Percentiles rank a stretch among this genome's conserved stretches.
phyloP scores from a whole-genome alignment of 92 coral and sea anemone species.

The Epizoanthus rinbou region DNA sequence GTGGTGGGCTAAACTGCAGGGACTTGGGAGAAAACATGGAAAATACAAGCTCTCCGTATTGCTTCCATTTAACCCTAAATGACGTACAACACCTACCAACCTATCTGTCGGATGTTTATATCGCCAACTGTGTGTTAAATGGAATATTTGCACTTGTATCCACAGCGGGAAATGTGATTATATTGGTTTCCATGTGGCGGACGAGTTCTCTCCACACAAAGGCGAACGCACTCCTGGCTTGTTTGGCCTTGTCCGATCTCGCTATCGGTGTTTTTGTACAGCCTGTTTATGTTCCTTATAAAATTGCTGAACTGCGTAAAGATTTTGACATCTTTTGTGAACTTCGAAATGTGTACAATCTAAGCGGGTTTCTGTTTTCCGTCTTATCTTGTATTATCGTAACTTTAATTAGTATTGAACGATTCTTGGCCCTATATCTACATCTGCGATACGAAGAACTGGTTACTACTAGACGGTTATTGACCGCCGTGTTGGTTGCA shows the following conservation, averaged over 20 bases:
- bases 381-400: slow-evolving; percentile 56
- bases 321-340: slow-evolving; percentile 37
- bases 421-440: slow-evolving; percentile 59
- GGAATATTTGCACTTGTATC: slow-evolving; percentile 44
- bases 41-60: not conserved
- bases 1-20: too few relatives aligned
- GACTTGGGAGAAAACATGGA: not conserved
- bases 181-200: slow-evolving; percentile 38
- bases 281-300: slow-evolving; percentile 54
- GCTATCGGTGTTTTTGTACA: slow-evolving; percentile 55
- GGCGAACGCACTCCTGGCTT: slow-evolving; percentile 49
- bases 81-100: slow-evolving; percentile 29
- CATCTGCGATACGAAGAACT: slow-evolving; percentile 61
- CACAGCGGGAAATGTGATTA: slow-evolving; percentile 41
- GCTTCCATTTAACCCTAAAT: not conserved
- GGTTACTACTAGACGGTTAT: slow-evolving; percentile 41
- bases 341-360: slow-evolving; percentile 42
- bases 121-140: slow-evolving; percentile 50
- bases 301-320: slow-evolving; percentile 52
- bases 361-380: slow-evolving; percentile 41
- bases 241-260: slow-evolving; percentile 55
- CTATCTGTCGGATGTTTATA: slow-evolving; percentile 45
- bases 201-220: slow-evolving; percentile 56
- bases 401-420: slow-evolving; percentile 53
- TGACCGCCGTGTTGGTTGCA: not conserved